A percentile compares a stretch with the other conserved stretches of the same genome.
These are phyloP conservation scores for Orthosia cruda DNA, from an alignment of 2,888 invertebrate genomes.

Conservation along the genomic window DNA sequence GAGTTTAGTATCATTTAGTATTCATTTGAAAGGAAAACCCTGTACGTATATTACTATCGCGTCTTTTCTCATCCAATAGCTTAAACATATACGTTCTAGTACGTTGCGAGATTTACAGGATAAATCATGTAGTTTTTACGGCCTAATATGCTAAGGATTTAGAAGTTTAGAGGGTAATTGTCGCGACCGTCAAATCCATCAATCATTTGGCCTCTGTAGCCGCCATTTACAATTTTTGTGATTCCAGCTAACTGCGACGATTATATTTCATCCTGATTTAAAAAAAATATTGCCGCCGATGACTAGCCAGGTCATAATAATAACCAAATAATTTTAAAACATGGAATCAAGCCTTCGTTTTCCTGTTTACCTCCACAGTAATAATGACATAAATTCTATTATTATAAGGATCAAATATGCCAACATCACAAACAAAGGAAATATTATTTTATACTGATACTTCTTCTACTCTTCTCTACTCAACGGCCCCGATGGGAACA, in stretches of 20 bases:
- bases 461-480: background rate
- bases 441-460: background rate
- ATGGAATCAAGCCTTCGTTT: conserved; percentile 28
- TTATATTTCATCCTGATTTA: background rate
- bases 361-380: conserved; percentile 42
- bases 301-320: background rate
- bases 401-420: conserved; percentile 27
- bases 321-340: conserved; percentile 19
- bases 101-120: conserved; percentile 10
- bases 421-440: conserved; percentile 6
- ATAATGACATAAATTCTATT: conserved; percentile 24
- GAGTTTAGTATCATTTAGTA: background rate
- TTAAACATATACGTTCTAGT: background rate
- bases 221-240: background rate
- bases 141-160: background rate
- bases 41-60: background rate
- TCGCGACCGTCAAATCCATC: too few relatives aligned
- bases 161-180: background rate
- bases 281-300: background rate
- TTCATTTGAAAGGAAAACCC: too few relatives aligned
- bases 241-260: background rate
- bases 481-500: background rate
- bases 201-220: background rate
- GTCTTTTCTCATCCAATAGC: background rate
- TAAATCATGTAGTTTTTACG: background rate